Percentiles rank a stretch among this genome's conserved stretches.
phyloP scores from a whole-genome alignment of 2,888 invertebrate species.

The Resseliella maxima region DNA sequence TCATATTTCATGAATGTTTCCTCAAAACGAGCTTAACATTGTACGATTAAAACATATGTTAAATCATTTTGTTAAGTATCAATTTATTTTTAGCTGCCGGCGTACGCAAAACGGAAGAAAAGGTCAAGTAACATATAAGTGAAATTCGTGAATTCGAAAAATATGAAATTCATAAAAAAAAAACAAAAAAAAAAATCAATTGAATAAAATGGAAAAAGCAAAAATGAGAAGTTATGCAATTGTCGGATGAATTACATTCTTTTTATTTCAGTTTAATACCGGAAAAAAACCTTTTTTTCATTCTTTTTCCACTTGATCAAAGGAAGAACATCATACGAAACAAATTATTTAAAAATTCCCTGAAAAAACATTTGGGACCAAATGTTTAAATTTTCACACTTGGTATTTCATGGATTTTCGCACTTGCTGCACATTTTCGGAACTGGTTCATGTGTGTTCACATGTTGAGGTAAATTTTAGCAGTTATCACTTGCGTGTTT shows the following conservation, averaged over 20 bases:
- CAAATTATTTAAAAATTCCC: too few species aligned
- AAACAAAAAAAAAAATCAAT: not conserved
- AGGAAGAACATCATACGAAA: too few species aligned
- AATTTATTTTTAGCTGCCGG: not conserved
- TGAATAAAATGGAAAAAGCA: not conserved
- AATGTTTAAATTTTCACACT: too few species aligned
- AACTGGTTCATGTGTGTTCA: not conserved
- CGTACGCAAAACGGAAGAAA: slow-evolving; percentile 5
- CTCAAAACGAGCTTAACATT: too few species aligned
- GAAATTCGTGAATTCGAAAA: not conserved
- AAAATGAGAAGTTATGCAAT: slow-evolving; percentile 24
- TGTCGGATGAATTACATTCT: not conserved
- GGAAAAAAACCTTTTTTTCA: not conserved
- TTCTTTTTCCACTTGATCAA: not conserved
- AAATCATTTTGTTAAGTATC: not conserved
- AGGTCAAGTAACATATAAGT: not conserved
- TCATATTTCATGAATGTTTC: too few species aligned
- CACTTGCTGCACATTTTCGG: not conserved
- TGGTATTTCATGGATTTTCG: too few species aligned
- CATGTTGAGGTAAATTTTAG: not conserved
- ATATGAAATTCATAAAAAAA: too few species aligned
- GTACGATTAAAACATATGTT: not conserved
- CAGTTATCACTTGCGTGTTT: not conserved
- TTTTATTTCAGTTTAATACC: too few species aligned
- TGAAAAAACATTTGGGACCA: too few species aligned